Base-by-base conservation (phyloP, 2,797 vertebrate species). In the Argya squamiceps region DNA sequence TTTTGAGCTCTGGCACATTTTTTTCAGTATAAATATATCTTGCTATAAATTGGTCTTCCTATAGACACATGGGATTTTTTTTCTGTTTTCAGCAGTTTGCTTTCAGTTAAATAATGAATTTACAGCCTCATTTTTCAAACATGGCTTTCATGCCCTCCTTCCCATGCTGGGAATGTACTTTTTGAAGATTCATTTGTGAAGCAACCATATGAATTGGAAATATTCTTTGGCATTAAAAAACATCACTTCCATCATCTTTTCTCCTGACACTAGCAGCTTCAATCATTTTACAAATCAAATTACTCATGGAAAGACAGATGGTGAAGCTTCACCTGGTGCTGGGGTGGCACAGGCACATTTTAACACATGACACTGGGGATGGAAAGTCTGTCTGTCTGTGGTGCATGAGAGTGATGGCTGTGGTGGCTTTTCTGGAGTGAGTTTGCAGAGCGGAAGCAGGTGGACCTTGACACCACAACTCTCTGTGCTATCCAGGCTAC, bases 71-170 rank as follows among this genome's bases (percentile, higher is more conserved):
- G 12, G 13, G 27, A 68, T 80, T 94, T 88, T 64, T 24, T 34
- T 24, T 53, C 49, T 59, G 19, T 49, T 21, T 59, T 74, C 27
- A 74, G 15, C 41, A 53, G n/a, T 70, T 80, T 87, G 41, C 11
- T 15, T 83, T 89, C 64, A 58, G 18, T 71, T 75, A 52, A 88
- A 55, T n/a, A 78, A 44, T 64, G 26, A 82, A 64, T 83, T 92
- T 92, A 41, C 22, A 94, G n/a, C 26, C 16, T 62, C 4, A 5
- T 62, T 81, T 93, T 82, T 62, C 77, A 69, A 73, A 43, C 18
- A 14, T 2, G 10, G 24, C 80, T 81, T 92, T 55, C 24, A 20
- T 37, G 29, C 10, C 50, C 21, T 76, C 3, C 19, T 82, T 89
- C 41, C 67, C 5, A 7, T 85, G 20, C 37, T 3, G 3, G 36